Conservation (phyloP, 1,140 invertebrate genomes). For the Caenorhabditis latens region DNA sequence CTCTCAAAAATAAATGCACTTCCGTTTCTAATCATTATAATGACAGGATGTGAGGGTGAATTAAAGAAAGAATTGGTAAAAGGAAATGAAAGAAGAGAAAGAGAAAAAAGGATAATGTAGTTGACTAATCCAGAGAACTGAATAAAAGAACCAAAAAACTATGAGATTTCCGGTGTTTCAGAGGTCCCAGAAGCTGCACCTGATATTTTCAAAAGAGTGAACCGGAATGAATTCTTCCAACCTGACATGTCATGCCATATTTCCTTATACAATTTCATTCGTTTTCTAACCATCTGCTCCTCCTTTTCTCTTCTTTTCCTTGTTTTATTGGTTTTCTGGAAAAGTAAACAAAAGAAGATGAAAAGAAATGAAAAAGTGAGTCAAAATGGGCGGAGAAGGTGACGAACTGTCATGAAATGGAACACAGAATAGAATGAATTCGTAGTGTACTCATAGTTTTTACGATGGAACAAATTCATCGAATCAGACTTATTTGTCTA, state of each 20-base stretch:
- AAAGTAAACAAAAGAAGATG: background rate
- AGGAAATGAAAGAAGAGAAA: background rate
- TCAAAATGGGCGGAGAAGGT: background rate
- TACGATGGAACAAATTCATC: too few species aligned
- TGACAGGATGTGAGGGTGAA: constrained; percentile 46
- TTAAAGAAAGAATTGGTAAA: background rate
- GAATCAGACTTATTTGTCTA: too few species aligned
- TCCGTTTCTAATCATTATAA: constrained; percentile 53
- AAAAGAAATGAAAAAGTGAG: background rate
- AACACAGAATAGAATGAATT: background rate
- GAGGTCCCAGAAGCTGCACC: too few species aligned
- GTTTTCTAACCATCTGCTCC: background rate
- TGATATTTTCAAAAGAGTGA: too few species aligned
- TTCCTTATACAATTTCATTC: background rate
- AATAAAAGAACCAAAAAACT: background rate
- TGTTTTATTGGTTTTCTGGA: background rate
- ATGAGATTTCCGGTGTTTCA: too few species aligned
- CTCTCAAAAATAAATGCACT: background rate
- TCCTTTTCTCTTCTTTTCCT: background rate
- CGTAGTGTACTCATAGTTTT: too few species aligned
- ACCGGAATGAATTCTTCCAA: too few species aligned
- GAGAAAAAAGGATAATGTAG: background rate
- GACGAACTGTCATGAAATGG: background rate
- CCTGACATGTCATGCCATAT: background rate
- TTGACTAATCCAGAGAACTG: background rate